Conservation (phyloP, 2,888 invertebrate species). For the Osmoderma eremita region DNA sequence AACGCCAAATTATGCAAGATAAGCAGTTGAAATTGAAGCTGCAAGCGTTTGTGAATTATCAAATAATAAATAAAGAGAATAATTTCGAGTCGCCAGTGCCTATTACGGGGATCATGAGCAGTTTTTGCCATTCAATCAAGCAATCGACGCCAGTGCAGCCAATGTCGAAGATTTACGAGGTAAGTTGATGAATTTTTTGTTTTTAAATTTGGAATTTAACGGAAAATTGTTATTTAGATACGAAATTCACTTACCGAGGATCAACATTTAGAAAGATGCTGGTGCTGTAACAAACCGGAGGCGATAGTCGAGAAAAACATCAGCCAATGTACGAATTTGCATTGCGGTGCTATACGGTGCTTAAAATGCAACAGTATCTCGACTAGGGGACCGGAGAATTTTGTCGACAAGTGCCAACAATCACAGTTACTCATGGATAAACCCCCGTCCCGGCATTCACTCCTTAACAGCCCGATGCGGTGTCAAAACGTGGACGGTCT, state of each 20-base stretch:
- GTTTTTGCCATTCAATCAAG: background rate
- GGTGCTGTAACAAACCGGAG: constrained; percentile 54
- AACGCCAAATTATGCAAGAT: constrained; percentile 37
- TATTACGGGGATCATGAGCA: background rate
- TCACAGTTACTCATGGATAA: constrained; percentile 46
- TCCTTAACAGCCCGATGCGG: constrained; percentile 39
- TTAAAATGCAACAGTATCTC: constrained; percentile 57
- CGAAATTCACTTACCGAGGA: constrained; percentile 48
- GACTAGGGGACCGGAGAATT: constrained; percentile 56
- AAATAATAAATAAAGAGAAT: constrained; percentile 51
- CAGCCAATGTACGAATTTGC: constrained; percentile 56
- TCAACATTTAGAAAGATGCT: constrained; percentile 58
- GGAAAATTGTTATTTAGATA: no score
- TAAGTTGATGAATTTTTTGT: constrained; percentile 12
- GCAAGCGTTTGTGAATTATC: constrained; percentile 36
- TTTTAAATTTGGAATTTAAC: background rate
- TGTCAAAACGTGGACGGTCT: constrained; percentile 25
- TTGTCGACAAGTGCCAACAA: constrained; percentile 57
- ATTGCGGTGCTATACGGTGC: constrained; percentile 60
- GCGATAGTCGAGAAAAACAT: constrained; percentile 58
- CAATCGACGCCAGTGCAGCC: constrained; percentile 30
- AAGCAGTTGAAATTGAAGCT: constrained; percentile 11
- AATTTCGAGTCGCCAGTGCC: constrained; percentile 21
- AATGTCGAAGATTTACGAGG: constrained; percentile 21
- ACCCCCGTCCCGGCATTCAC: constrained; percentile 2